A percentile compares a stretch with the other conserved stretches of the same genome.
phyloP scores from a whole-genome alignment of 2,888 invertebrate genomes.

The Dynastes tityus region DNA sequence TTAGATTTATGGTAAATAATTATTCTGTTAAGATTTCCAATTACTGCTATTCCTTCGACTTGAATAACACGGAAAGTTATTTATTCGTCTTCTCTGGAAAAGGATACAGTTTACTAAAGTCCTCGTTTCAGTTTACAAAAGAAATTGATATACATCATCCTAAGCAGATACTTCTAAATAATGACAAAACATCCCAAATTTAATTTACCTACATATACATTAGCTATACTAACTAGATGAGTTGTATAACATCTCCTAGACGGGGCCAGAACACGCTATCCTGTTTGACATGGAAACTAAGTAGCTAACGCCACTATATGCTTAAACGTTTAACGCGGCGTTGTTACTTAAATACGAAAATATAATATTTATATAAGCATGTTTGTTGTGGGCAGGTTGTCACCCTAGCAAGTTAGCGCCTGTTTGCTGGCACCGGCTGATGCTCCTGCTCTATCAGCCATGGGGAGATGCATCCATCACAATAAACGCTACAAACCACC shows the following conservation, averaged over 20 bases:
- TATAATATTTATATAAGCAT: conserved; percentile 46
- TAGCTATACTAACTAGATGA: conserved; percentile 4
- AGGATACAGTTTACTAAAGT: conserved; percentile 25
- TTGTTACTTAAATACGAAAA: conserved; percentile 46
- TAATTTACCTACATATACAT: conserved; percentile 31
- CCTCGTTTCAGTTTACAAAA: conserved; percentile 39
- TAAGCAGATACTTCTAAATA: conserved; percentile 30
- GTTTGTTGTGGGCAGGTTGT: conserved; percentile 47
- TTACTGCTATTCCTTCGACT: not conserved
- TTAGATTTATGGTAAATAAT: too few species aligned
- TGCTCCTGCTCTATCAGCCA: conserved; percentile 26
- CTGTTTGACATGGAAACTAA: conserved; percentile 40
- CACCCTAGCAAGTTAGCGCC: conserved; percentile 46
- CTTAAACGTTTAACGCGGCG: conserved; percentile 37
- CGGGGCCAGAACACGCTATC: conserved; percentile 24
- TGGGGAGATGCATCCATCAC: conserved; percentile 17
- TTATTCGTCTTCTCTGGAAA: not conserved
- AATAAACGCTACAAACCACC: conserved; percentile 16
- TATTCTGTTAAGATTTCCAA: not conserved
- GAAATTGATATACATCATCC: conserved; percentile 35
- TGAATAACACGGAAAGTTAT: not conserved
- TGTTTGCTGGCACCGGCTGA: conserved; percentile 46
- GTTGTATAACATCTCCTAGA: conserved; percentile 12
- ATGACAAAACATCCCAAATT: conserved; percentile 38
- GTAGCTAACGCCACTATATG: conserved; percentile 46